phyloP scores from a whole-genome alignment of 2,888 invertebrate species.

The Kuschelorhynchus macadamiae region DNA sequence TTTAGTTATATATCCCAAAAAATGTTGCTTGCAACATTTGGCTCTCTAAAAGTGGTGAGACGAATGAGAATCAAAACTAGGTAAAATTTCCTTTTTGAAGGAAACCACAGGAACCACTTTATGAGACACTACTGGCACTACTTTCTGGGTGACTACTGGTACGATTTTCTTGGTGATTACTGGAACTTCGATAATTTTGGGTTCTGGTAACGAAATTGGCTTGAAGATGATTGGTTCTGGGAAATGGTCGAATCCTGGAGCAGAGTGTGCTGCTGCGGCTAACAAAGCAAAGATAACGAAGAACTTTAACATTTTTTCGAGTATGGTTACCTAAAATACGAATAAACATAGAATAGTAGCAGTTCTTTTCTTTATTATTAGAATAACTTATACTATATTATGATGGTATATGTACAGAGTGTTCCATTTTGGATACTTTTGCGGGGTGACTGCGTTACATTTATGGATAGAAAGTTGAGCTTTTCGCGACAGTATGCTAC shows the following conservation, averaged over 20 bases:
- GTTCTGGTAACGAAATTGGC: constrained; percentile 12
- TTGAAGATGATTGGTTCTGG: constrained; percentile 12
- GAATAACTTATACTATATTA: too few species aligned
- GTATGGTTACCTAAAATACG: too few species aligned
- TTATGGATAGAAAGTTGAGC: too few species aligned
- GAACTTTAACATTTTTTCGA: constrained; percentile 8
- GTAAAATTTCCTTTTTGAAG: constrained; percentile 5
- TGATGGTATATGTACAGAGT: too few species aligned
- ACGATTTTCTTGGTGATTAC: constrained; percentile 21
- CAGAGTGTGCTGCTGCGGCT: constrained; percentile 3
- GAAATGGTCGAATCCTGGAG: constrained; percentile 6
- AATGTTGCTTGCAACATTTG: too few species aligned
- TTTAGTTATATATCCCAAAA: too few species aligned
- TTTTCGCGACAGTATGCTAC: too few species aligned
- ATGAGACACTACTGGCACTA: constrained; percentile 18
- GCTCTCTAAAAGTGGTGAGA: constrained; percentile 1
- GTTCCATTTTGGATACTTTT: too few species aligned
- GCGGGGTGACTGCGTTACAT: too few species aligned
- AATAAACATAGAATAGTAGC: too few species aligned
- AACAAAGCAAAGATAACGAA: not conserved
- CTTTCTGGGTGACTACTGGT: constrained; percentile 12
- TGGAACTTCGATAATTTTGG: constrained; percentile 19
- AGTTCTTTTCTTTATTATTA: too few species aligned
- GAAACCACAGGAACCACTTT: constrained; percentile 19
- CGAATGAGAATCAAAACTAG: constrained; percentile 13